Conservation (phyloP, 64 coral and sea anemone species). For the Catalaphyllia jardinei region DNA sequence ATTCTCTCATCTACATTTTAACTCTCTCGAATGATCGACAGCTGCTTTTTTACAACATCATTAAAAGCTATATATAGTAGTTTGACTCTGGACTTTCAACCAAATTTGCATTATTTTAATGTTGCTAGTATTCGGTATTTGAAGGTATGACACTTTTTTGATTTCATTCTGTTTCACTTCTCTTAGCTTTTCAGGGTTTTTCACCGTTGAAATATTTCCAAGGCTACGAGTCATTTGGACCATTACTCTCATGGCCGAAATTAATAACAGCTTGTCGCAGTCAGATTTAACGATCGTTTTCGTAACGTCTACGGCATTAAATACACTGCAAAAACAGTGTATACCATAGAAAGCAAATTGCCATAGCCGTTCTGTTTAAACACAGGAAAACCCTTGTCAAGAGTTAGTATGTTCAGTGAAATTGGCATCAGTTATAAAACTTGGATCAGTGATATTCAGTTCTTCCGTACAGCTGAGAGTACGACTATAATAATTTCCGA, state of each 20-base stretch:
- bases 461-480: neutral
- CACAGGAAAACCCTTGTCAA: neutral
- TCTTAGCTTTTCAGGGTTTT: no score
- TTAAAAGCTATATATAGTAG: slow-evolving; percentile 11
- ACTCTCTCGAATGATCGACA: neutral
- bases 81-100: neutral
- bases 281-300: neutral
- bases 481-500: neutral
- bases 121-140: neutral
- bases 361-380: neutral
- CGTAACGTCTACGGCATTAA: neutral
- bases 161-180: no score
- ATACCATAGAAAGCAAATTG: neutral
- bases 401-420: neutral
- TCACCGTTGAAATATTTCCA: neutral
- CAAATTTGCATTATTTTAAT: neutral
- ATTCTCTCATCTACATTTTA: slow-evolving; percentile 2
- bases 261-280: no score
- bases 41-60: neutral
- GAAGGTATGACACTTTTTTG: no score
- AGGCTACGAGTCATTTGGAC: neutral
- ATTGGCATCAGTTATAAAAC: neutral
- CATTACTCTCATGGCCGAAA: neutral
- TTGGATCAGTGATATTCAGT: neutral
- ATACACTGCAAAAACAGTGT: neutral